Evolutionary conservation across 2,888 invertebrate genomes (phyloP).

Genomic region (Scrobipalpa costella): DNA sequence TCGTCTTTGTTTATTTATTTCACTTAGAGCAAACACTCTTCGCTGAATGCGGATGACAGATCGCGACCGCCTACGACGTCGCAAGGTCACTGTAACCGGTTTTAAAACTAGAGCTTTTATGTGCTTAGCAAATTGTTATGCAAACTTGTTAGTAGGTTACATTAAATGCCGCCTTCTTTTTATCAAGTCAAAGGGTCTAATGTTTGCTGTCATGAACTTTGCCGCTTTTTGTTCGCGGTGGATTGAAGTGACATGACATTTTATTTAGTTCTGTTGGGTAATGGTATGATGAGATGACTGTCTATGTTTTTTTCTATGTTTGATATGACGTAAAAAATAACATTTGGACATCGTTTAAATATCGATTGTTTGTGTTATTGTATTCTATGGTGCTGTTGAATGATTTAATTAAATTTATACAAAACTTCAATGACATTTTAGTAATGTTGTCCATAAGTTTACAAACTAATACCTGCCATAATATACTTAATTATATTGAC

Average conservation of each 20-base stretch:
- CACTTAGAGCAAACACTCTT: conserved; percentile 35
- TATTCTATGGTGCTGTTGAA: too few relatives aligned
- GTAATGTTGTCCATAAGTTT: too few relatives aligned
- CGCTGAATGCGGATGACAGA: conserved; percentile 56
- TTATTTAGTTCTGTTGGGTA: conserved; percentile 12
- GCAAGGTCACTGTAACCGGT: conserved; percentile 66
- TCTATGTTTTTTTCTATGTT: not conserved
- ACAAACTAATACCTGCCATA: too few relatives aligned
- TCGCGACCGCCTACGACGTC: conserved; percentile 47
- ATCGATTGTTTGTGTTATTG: too few relatives aligned
- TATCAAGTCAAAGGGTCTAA: conserved; percentile 31
- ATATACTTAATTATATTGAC: not conserved
- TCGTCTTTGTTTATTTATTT: conserved; percentile 49
- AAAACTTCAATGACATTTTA: too few relatives aligned
- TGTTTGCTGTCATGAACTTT: conserved; percentile 29
- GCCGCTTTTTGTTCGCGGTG: conserved; percentile 24
- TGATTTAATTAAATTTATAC: too few relatives aligned
- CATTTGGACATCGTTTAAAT: too few relatives aligned
- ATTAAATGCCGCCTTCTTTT: conserved; percentile 27
- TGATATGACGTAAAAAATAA: too few relatives aligned
- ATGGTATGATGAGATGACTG: not conserved
- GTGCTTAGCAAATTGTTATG: conserved; percentile 45
- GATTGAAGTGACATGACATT: conserved; percentile 23
- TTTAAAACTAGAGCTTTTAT: conserved; percentile 55
- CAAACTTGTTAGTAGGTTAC: conserved; percentile 43